Conservation (phyloP, 2,888 invertebrate species). For the Cheilosia pagana region DNA sequence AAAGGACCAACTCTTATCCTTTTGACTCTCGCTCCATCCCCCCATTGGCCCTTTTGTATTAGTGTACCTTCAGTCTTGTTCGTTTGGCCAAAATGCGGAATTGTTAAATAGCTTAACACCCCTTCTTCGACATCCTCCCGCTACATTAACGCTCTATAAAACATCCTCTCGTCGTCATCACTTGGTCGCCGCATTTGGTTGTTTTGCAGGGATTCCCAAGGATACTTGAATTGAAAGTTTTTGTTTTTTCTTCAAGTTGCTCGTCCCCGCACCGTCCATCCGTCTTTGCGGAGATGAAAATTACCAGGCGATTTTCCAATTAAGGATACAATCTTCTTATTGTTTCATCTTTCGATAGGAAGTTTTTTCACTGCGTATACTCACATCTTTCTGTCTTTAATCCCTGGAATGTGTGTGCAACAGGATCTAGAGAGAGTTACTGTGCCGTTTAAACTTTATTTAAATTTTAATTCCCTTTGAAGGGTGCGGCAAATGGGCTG, state of each 20-base stretch:
- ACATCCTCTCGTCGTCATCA: slow-evolving; percentile 60
- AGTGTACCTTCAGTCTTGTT: slow-evolving; percentile 69
- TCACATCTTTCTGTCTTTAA: slow-evolving; percentile 50
- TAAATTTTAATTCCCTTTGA: slow-evolving; percentile 71
- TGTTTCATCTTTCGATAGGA: slow-evolving; percentile 59
- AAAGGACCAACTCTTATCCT: slow-evolving; percentile 67
- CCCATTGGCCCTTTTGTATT: slow-evolving; percentile 48
- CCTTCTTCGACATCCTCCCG: slow-evolving; percentile 45
- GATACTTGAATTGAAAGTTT: slow-evolving; percentile 52
- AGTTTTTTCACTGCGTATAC: slow-evolving; percentile 9
- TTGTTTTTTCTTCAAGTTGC: slow-evolving; percentile 9
- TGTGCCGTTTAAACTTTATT: slow-evolving; percentile 71
- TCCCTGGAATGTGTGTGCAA: slow-evolving; percentile 56
- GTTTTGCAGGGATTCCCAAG: slow-evolving; percentile 66
- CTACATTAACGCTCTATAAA: slow-evolving; percentile 42
- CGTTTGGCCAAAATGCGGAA: slow-evolving; percentile 75
- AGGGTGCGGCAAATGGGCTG: slow-evolving; percentile 1
- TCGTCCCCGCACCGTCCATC: background rate
- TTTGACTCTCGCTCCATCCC: slow-evolving; percentile 21
- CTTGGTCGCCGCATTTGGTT: slow-evolving; percentile 42
- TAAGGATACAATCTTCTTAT: slow-evolving; percentile 74
- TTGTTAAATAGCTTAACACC: slow-evolving; percentile 74
- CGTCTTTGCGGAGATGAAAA: slow-evolving; percentile 65
- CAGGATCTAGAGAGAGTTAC: slow-evolving; percentile 38
- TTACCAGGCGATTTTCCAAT: slow-evolving; percentile 75